These are phyloP conservation scores for Chauna torquata DNA, from an alignment of 2,113 vertebrate genomes.

Conservation along the genomic window DNA sequence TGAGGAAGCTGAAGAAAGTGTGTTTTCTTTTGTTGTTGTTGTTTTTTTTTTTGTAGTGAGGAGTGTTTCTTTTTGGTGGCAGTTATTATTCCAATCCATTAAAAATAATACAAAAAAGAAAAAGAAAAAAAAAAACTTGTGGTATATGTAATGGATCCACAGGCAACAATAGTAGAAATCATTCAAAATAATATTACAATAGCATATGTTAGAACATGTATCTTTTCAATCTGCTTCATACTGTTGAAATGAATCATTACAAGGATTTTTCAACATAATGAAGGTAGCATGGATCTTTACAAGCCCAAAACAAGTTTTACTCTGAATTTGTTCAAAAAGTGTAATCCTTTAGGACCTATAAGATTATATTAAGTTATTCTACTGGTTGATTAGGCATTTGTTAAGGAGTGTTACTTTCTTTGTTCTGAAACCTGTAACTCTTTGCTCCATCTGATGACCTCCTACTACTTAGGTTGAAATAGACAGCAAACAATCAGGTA, in stretches of 20 bases:
- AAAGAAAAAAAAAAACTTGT: too few relatives aligned
- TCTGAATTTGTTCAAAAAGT: background rate
- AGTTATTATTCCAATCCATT: slow-evolving; percentile 39
- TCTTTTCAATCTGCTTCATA: background rate
- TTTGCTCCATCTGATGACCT: background rate
- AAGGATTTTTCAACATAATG: background rate
- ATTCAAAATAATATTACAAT: background rate
- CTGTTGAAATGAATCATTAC: background rate
- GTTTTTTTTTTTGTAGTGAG: background rate
- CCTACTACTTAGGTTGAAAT: background rate
- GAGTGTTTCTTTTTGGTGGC: background rate
- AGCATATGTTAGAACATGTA: background rate
- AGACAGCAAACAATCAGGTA: background rate
- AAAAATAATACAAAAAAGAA: too few relatives aligned
- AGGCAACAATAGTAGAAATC: background rate
- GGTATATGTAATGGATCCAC: background rate
- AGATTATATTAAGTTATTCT: background rate
- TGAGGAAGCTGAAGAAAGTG: slow-evolving; percentile 10
- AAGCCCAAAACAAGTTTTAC: background rate
- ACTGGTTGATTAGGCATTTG: background rate
- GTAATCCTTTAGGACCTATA: background rate
- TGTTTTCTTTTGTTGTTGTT: background rate
- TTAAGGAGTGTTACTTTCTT: background rate
- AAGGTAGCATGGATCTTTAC: background rate
- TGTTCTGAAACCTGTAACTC: background rate